Evolutionary conservation across 2,113 vertebrate genomes (phyloP).

Genomic region (Oncorhynchus gorbuscha): DNA sequence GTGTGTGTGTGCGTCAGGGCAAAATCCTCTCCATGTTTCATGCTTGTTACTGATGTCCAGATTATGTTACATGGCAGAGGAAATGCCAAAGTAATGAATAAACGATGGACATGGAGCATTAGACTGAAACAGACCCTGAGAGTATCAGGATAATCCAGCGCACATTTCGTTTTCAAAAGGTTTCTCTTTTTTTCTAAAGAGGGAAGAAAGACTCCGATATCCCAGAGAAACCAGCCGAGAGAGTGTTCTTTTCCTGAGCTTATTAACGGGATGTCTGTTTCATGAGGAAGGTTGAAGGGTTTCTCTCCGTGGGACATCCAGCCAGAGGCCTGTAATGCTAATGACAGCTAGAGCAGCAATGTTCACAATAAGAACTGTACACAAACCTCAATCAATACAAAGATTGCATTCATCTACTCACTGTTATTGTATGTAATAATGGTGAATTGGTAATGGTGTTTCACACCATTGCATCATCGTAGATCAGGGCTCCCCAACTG

Average conservation of each 20-base stretch:
- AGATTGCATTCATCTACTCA: no score
- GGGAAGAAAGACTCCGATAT: conserved; percentile 28
- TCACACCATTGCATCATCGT: no score
- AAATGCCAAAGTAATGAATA: conserved; percentile 9
- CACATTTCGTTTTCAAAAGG: conserved; percentile 43
- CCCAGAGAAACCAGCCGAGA: conserved; percentile 11
- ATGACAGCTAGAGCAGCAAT: conserved; percentile 22
- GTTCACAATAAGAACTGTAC: conserved; percentile 27
- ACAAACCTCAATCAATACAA: no score
- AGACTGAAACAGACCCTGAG: conserved; percentile 7
- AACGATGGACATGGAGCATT: conserved; percentile 16
- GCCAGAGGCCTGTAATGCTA: conserved; percentile 40
- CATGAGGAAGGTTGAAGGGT: conserved; percentile 35
- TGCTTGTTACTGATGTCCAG: not conserved
- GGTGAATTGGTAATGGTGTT: no score
- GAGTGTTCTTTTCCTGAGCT: conserved; percentile 17
- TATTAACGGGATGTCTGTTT: conserved; percentile 46
- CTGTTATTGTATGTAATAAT: no score
- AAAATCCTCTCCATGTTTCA: not conserved
- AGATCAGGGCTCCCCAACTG: no score
- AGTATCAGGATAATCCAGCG: not conserved
- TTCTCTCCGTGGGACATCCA: conserved; percentile 3
- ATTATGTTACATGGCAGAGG: not conserved
- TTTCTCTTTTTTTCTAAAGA: conserved; percentile 4
- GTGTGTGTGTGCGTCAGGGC: not conserved